phyloP scores from a whole-genome alignment of 2,797 vertebrate species.

The Sebastes aleutianus region DNA sequence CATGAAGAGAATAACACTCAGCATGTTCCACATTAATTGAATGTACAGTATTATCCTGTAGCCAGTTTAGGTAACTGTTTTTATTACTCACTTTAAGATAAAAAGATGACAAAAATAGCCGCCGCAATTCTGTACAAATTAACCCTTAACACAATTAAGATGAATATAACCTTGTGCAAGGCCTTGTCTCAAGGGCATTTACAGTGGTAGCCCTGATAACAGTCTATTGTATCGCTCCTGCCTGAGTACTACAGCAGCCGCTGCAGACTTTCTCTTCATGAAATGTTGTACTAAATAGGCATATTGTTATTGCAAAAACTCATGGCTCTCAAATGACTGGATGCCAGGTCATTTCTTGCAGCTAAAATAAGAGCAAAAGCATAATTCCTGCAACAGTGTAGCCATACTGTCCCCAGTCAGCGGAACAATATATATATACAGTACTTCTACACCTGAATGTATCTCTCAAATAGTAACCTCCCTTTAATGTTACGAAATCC shows the following conservation, averaged over 20 bases:
- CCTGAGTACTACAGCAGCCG: not conserved
- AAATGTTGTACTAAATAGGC: conserved; percentile 58
- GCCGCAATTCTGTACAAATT: not conserved
- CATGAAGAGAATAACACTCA: not conserved
- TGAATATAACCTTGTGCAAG: not conserved
- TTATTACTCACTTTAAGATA: not conserved
- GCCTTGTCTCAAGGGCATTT: not conserved
- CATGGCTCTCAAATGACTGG: conserved; percentile 72
- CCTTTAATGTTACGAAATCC: not conserved
- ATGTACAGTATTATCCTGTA: not conserved
- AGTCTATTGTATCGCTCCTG: conserved; percentile 21
- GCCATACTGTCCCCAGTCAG: not conserved
- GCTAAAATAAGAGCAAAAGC: conserved; percentile 20
- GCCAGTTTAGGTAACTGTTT: not conserved
- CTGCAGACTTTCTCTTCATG: conserved; percentile 6
- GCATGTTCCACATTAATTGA: not conserved
- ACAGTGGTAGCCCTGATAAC: not conserved
- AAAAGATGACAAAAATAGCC: not conserved
- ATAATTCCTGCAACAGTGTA: not conserved
- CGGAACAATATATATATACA: not conserved
- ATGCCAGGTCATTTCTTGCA: conserved; percentile 49
- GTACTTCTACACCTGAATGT: not conserved
- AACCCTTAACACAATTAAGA: not conserved
- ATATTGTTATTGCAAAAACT: conserved; percentile 61
- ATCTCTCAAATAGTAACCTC: not conserved